Percentiles rank a stretch among this genome's conserved stretches.
Conservation (phyloP, 2,113 vertebrate species). For the Pelmatolapia mariae region DNA sequence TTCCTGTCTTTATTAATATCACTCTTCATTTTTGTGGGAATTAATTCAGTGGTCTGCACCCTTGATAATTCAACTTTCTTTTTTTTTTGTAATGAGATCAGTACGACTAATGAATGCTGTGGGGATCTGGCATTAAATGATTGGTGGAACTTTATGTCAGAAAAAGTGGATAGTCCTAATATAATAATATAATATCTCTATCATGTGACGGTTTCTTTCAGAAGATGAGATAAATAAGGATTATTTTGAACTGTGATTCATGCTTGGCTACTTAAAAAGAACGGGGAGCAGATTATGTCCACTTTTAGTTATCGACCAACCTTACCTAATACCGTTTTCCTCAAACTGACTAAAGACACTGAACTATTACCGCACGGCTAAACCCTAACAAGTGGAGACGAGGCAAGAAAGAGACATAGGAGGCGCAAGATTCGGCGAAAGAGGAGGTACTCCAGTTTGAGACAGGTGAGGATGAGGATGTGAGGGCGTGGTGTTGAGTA, state of each 20-base stretch:
- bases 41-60: neutral
- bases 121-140: neutral
- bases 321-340: neutral
- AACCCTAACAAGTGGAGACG: neutral
- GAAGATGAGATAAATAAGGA: neutral
- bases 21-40: neutral
- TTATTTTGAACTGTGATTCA: neutral
- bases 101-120: neutral
- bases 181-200: neutral
- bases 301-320: neutral
- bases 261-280: neutral
- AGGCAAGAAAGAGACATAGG: neutral
- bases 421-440: neutral
- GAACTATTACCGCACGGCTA: neutral
- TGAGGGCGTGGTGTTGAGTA: constrained; percentile 22
- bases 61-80: neutral
- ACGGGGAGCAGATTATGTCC: neutral
- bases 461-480: constrained; percentile 18
- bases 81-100: neutral
- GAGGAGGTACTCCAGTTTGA: constrained; percentile 19
- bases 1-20: neutral
- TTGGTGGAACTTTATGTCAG: neutral
- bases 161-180: neutral
- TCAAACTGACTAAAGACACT: neutral
- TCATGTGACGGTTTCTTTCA: neutral